A percentile compares a stretch with the other conserved stretches of the same genome.
phyloP scores from a whole-genome alignment of 1,140 invertebrate genomes.

The Bombus confusus region DNA sequence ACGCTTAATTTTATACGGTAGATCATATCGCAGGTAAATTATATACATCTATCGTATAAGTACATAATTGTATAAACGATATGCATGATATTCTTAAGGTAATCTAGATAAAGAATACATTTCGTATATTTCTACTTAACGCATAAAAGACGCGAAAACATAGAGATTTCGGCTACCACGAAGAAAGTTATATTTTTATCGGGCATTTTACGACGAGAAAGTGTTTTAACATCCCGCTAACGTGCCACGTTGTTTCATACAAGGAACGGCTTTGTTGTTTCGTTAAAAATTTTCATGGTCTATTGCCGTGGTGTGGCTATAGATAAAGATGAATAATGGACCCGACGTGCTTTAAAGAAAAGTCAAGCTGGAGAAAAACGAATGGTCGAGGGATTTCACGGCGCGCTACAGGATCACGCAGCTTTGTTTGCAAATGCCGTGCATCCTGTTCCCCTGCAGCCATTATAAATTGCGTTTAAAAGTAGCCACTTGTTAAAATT shows the following conservation, averaged over 20 bases:
- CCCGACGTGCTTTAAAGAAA: neutral
- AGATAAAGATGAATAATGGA: constrained; percentile 6
- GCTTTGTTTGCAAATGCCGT: neutral
- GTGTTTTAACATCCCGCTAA: neutral
- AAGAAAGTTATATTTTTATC: neutral
- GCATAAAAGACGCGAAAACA: neutral
- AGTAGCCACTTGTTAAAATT: neutral
- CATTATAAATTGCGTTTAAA: constrained; percentile 16
- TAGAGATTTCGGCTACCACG: neutral
- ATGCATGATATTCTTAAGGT: neutral
- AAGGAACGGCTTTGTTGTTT: neutral
- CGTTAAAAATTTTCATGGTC: constrained; percentile 13
- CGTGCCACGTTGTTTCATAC: neutral
- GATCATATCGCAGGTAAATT: neutral
- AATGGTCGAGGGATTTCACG: neutral
- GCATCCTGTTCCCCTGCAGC: neutral
- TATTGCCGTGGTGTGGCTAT: neutral
- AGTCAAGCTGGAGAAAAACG: neutral
- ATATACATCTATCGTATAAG: neutral
- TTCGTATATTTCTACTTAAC: neutral
- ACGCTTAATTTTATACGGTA: neutral
- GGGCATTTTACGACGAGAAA: neutral
- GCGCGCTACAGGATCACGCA: neutral
- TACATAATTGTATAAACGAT: neutral
- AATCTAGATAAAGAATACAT: neutral